Evolutionary conservation across 2,888 invertebrate genomes (phyloP), one percentile per base, ranked within the genome.

Genomic region (Macrosoma leucophasiata): DNA sequence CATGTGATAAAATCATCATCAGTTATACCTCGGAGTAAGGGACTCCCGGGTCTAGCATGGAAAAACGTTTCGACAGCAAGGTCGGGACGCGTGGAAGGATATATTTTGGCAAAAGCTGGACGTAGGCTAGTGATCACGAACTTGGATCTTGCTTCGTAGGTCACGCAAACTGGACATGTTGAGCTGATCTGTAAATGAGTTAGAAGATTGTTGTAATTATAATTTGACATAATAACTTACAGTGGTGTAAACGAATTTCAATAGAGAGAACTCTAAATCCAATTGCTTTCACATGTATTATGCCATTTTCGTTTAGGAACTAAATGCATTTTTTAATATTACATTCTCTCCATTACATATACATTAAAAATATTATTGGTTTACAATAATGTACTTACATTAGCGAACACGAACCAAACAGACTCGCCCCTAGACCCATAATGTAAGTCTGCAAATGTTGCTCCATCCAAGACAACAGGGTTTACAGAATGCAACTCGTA

Each of bases 1-100:
- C 89, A 89, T 2, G 89, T 89, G 15, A 89, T 88, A 11, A 89
- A 79, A 52, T 89, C 89, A 48, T 89, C 89, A 33, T 88, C 88
- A 8, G 88, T 88, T 15, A 89, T 88, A 4, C 87, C 88, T 50
- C 84, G 76, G 0, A 89, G 69, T 17, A 89, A 65, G 7, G 86
- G 86, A 43, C 89, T 89, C n/a, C 86, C 86, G 25, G 79, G 72
- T 48, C 78, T 72, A 0, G 88, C 86, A 35, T 89, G 89, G 77
- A 89, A 89, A 58, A 89, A 88, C 3, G 86, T 86, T 58, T 89
- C 89, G 0, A 89, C 88, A 1, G 88, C 87, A 26, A 89, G 62
- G 48, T 90, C 89, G 38, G 88, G 87, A 41, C 89, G 67, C 1
- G 85, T 82, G 1, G 88, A 86, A 1, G 89, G 89, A 60, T 88